Evolutionary conservation across 2,797 vertebrate genomes (phyloP), one percentile per base, ranked within the genome.

Genomic region (Esox masquinongy): DNA sequence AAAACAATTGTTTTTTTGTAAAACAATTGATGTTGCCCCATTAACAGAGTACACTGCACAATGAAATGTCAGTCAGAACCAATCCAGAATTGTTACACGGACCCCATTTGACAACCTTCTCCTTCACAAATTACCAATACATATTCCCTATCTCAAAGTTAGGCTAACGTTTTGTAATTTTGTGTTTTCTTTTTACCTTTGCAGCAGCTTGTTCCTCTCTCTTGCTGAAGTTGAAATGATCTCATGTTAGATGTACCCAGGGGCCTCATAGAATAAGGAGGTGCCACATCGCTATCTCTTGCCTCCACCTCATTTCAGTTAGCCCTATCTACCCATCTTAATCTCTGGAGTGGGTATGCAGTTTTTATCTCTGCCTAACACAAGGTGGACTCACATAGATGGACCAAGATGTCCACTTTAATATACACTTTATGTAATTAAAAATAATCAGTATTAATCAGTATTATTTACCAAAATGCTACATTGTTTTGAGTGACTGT

Each of bases 321-420:
- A 61, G 77, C 24, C 72, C 75, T 79, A 77, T 85, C 79, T 49
- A 74, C 59, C 26, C 59, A 74, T 74, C 72, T 53, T 16, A 17
- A 59, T 75, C 51, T 72, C 53, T 56, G 31, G n/a, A 24, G 43
- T 22, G 24, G 22, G 39, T 71, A 68, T 39, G 56, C 72, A 61
- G 31, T 70, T 82, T 86, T 90, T 91, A 92, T 92, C 90, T 85
- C 74, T 69, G 43, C 80, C 71, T 72, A 34, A 67, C 64, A 67
- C 64, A 34, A 67, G 64, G 16, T 67, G 64, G 64, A 67, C 34
- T 36, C 26, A 34, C 36, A 22, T 74, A 80, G 80, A 53, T 76
- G 43, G 74, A 82, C 29, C 75, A 70, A 59, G 26, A 72, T 59
- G 70, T 72, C 39, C 1, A 71, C 70, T 66, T 5, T 47, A 34